These are phyloP conservation scores for Pyrgilauda ruficollis DNA, from an alignment of 2,113 vertebrate genomes.

Conservation along the genomic window DNA sequence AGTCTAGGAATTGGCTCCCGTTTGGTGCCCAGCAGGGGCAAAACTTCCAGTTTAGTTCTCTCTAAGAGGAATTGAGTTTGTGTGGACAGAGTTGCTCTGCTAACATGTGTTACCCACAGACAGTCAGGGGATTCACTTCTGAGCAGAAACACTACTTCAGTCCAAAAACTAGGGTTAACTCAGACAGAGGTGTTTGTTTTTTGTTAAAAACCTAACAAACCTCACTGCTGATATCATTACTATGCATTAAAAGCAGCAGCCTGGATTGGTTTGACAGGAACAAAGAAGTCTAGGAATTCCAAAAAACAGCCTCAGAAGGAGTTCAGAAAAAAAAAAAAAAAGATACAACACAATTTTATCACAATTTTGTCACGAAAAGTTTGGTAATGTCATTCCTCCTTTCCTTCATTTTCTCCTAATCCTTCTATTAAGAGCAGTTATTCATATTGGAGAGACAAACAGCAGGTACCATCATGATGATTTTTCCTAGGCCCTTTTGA, in stretches of 20 bases:
- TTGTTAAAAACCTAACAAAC: neutral
- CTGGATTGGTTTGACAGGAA: neutral
- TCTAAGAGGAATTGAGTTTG: neutral
- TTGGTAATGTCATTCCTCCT: neutral
- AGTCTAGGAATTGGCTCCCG: neutral
- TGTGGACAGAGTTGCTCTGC: neutral
- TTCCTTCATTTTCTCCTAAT: neutral
- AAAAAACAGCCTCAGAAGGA: neutral
- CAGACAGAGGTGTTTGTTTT: neutral
- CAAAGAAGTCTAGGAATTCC: neutral
- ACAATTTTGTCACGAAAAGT: neutral
- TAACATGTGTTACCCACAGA: neutral
- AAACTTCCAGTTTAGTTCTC: neutral
- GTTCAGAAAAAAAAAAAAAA: neutral
- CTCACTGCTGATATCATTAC: neutral
- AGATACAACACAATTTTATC: neutral
- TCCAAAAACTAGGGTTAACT: neutral
- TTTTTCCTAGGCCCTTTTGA: neutral
- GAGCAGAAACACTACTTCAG: neutral
- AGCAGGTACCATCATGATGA: fast-evolving
- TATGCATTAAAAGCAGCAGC: neutral
- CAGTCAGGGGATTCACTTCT: neutral
- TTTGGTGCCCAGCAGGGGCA: neutral
- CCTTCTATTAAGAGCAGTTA: neutral
- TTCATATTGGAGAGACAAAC: neutral